Percentiles rank a stretch among this genome's conserved stretches.
These are phyloP conservation scores for Acrobasis repandana DNA, from an alignment of 2,888 invertebrate genomes.

Conservation along the genomic window DNA sequence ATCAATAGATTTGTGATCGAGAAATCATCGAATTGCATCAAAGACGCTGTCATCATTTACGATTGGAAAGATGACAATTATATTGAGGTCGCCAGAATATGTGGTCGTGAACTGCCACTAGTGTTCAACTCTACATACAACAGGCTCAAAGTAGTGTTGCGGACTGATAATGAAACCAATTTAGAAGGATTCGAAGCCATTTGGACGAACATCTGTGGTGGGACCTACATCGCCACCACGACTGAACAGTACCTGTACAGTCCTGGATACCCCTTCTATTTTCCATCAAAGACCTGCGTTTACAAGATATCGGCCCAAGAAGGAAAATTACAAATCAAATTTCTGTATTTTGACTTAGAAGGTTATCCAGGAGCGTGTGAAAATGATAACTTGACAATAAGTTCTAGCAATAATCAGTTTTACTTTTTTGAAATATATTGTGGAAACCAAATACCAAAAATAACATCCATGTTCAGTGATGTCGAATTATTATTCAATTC, in stretches of 20 bases:
- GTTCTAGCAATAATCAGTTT: constrained; percentile 34
- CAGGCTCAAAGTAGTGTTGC: constrained; percentile 87
- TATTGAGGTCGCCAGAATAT: constrained; percentile 81
- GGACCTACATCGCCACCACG: constrained; percentile 81
- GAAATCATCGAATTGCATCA: constrained; percentile 85
- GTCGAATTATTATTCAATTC: constrained; percentile 80
- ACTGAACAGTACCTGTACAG: constrained; percentile 82
- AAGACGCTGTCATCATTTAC: constrained; percentile 88
- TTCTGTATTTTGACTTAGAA: constrained; percentile 83
- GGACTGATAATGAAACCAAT: constrained; percentile 84
- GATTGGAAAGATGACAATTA: constrained; percentile 82
- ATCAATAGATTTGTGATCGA: constrained; percentile 89
- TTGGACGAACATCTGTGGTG: constrained; percentile 89
- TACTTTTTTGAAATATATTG: constrained; percentile 45
- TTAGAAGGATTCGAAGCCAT: constrained; percentile 89
- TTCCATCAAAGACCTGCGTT: constrained; percentile 81
- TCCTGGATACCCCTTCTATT: constrained; percentile 90
- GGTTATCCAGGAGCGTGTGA: constrained; percentile 59
- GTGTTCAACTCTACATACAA: constrained; percentile 84
- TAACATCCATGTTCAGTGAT: constrained; percentile 46
- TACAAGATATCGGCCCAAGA: constrained; percentile 79
- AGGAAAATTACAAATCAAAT: constrained; percentile 59
- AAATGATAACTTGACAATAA: constrained; percentile 82
- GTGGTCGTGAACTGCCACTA: constrained; percentile 85
- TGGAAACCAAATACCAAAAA: constrained; percentile 60